phyloP scores from a whole-genome alignment of 2,888 invertebrate genomes.

The Eupithecia inturbata region DNA sequence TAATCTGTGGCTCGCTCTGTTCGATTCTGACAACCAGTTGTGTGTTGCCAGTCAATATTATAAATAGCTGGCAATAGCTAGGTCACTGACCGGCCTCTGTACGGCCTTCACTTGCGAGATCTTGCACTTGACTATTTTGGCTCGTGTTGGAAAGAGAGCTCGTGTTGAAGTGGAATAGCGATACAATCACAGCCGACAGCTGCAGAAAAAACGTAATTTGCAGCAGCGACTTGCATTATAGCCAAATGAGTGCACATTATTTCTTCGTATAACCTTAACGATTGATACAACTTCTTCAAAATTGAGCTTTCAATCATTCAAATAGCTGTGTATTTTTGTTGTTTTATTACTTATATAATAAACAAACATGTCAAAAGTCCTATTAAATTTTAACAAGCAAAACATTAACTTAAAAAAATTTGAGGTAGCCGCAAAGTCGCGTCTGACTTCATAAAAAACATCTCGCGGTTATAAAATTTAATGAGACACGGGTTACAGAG shows the following conservation, averaged over 20 bases:
- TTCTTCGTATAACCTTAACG: constrained; percentile 2
- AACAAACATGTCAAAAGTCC: not conserved
- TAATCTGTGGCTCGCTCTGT: constrained; percentile 22
- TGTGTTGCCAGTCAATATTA: constrained; percentile 56
- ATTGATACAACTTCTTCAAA: not conserved
- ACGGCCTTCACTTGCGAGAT: constrained; percentile 73
- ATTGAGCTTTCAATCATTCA: not conserved
- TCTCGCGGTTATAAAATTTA: not conserved
- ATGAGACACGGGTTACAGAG: not conserved
- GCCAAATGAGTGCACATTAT: constrained; percentile 17
- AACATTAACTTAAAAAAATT: not conserved
- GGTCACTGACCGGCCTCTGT: constrained; percentile 77
- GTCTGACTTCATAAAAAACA: not conserved
- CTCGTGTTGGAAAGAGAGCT: constrained; percentile 49
- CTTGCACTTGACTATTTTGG: constrained; percentile 48
- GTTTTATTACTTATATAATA: not conserved
- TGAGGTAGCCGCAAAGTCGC: not conserved
- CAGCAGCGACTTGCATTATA: constrained; percentile 30
- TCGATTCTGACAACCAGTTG: constrained; percentile 54
- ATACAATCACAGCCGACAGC: constrained; percentile 26
- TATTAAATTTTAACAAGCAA: not conserved
- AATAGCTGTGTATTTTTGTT: no score
- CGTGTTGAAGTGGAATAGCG: constrained; percentile 43
- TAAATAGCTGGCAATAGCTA: constrained; percentile 71
- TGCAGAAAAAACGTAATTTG: constrained; percentile 30